These are phyloP conservation scores for Drosophila lacteicornis DNA, from an alignment of 1,140 invertebrate species.

Conservation along the genomic window DNA sequence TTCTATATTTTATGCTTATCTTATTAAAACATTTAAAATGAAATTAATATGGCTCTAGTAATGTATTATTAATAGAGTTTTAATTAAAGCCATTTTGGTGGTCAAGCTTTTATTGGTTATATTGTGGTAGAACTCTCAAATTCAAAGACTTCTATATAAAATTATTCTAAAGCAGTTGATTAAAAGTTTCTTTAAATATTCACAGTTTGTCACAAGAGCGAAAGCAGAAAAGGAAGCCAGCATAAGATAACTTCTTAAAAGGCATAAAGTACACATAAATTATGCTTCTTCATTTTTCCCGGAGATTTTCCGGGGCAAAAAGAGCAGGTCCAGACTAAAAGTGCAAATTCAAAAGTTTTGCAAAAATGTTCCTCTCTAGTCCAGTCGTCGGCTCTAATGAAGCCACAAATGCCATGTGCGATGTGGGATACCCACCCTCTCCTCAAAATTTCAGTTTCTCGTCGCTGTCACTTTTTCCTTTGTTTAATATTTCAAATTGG, in stretches of 20 bases:
- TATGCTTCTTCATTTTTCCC: slow-evolving; percentile 31
- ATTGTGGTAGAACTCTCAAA: neutral
- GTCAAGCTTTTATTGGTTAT: neutral
- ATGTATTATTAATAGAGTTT: neutral
- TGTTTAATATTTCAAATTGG: slow-evolving; percentile 72
- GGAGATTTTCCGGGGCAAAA: slow-evolving; percentile 7
- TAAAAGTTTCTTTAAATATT: slow-evolving; percentile 9
- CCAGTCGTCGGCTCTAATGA: slow-evolving; percentile 37
- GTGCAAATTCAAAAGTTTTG: slow-evolving; percentile 43
- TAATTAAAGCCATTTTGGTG: neutral
- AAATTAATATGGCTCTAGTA: slow-evolving; percentile 1
- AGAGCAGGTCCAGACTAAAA: slow-evolving; percentile 9
- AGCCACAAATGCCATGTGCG: slow-evolving; percentile 45
- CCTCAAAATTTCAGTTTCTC: neutral
- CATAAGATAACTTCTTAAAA: slow-evolving; percentile 4
- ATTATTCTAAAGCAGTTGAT: neutral
- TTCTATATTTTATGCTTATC: neutral
- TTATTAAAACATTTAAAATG: neutral
- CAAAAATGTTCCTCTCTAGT: slow-evolving; percentile 2
- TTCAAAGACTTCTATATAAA: neutral
- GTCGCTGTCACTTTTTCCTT: slow-evolving; percentile 42
- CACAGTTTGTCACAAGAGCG: slow-evolving; percentile 10
- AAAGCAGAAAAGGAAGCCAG: neutral
- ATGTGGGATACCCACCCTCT: slow-evolving; percentile 6
- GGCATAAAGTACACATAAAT: slow-evolving; percentile 24